phyloP scores from a whole-genome alignment of 2,113 vertebrate species.

The Seriola rivoliana region DNA sequence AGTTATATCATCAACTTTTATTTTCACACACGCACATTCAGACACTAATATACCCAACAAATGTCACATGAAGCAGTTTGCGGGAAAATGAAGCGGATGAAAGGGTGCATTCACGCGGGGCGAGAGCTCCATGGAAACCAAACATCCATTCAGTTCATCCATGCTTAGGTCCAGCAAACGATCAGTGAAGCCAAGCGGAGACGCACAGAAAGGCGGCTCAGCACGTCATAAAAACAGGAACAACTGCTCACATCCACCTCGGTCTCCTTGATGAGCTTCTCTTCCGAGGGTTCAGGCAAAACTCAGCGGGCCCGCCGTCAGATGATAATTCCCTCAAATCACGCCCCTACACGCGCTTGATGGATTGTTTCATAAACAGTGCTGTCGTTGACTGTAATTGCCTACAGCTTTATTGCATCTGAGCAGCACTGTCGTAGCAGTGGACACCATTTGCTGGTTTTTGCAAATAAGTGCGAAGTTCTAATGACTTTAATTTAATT shows the following conservation, averaged over 20 bases:
- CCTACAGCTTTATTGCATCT: constrained; percentile 55
- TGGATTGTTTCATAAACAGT: constrained; percentile 66
- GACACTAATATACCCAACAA: constrained; percentile 24
- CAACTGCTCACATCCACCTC: constrained; percentile 33
- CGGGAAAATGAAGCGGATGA: constrained; percentile 33
- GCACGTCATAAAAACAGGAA: constrained; percentile 39
- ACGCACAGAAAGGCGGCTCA: constrained; percentile 11
- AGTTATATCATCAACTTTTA: constrained; percentile 19
- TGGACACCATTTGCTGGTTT: constrained; percentile 35
- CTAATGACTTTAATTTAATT: constrained; percentile 50
- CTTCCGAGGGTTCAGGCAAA: constrained; percentile 24
- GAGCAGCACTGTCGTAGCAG: constrained; percentile 14
- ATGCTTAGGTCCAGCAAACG: constrained; percentile 45
- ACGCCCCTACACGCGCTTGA: constrained; percentile 53
- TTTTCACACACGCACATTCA: neutral
- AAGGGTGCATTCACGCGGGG: constrained; percentile 26
- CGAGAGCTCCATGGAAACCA: constrained; percentile 52
- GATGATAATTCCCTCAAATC: constrained; percentile 66
- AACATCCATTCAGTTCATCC: constrained; percentile 28
- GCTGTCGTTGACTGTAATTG: constrained; percentile 47
- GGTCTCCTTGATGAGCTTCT: constrained; percentile 51
- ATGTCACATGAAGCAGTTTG: constrained; percentile 36
- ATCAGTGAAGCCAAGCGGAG: constrained; percentile 42
- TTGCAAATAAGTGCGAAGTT: constrained; percentile 52
- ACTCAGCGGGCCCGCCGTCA: constrained; percentile 40